These are phyloP conservation scores for Polyommatus iphigenia DNA, from an alignment of 2,888 invertebrate genomes.

Conservation along the genomic window DNA sequence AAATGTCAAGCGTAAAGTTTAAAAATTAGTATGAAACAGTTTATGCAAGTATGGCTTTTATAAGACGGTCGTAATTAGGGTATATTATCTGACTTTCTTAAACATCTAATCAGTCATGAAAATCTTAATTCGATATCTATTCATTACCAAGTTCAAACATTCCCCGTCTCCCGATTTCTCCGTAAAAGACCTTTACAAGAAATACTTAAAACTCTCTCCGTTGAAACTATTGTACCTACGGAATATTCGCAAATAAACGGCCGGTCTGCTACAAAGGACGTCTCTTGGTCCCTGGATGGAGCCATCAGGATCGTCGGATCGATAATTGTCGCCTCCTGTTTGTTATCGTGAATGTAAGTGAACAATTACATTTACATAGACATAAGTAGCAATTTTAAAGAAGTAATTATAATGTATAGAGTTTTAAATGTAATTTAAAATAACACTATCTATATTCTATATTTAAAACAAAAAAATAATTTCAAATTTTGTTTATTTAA, in stretches of 20 bases:
- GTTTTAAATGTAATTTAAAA: too few species aligned
- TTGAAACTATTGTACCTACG: not conserved
- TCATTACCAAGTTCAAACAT: not conserved
- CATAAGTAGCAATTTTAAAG: too few species aligned
- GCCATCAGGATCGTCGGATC: not conserved
- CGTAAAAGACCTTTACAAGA: not conserved
- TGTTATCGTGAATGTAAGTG: not conserved
- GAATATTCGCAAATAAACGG: not conserved
- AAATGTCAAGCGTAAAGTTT: too few species aligned
- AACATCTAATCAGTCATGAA: not conserved
- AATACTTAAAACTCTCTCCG: not conserved
- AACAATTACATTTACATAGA: not conserved
- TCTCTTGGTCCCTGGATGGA: conserved; percentile 4
- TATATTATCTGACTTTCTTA: not conserved
- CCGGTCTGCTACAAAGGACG: not conserved
- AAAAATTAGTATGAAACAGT: too few species aligned
- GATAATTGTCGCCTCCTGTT: not conserved
- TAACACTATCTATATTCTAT: too few species aligned
- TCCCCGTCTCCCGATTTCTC: not conserved
- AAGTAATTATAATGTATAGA: too few species aligned
- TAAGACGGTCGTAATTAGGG: too few species aligned
- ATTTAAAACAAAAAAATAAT: too few species aligned
- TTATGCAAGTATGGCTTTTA: too few species aligned
- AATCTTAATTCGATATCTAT: not conserved
- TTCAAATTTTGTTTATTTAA: too few species aligned